Conservation (phyloP, 2,113 vertebrate genomes). For the Illadopsis cleaveri region DNA sequence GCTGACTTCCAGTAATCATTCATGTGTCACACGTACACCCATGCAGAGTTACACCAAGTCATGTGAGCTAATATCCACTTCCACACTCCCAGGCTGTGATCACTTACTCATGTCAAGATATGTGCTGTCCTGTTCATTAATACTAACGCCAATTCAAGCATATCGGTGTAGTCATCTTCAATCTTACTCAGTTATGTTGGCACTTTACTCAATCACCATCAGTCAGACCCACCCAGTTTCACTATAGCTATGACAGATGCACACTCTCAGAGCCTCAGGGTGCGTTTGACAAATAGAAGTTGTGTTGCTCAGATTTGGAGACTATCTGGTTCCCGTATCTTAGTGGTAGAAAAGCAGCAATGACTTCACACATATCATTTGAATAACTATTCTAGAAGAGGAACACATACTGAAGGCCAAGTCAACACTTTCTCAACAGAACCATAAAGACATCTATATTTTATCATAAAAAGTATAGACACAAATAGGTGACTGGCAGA, state of each 20-base stretch:
- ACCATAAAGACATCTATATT: background rate
- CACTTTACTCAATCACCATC: slow-evolving; percentile 44
- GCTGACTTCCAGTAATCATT: slow-evolving; percentile 30
- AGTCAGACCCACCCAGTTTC: slow-evolving; percentile 42
- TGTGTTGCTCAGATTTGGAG: background rate
- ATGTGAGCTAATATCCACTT: slow-evolving; percentile 29
- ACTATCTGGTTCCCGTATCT: background rate
- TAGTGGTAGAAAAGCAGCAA: background rate
- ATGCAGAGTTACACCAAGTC: background rate
- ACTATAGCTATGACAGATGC: background rate
- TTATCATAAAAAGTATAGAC: background rate
- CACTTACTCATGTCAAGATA: slow-evolving; percentile 59
- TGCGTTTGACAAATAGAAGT: background rate
- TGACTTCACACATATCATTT: background rate
- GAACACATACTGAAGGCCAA: background rate
- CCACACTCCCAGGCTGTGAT: slow-evolving; percentile 6
- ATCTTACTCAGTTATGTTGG: slow-evolving; percentile 55
- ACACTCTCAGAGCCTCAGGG: background rate
- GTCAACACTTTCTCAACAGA: background rate
- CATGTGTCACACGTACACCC: background rate
- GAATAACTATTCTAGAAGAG: background rate
- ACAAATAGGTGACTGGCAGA: background rate
- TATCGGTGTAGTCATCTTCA: slow-evolving; percentile 17
- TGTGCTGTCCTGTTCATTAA: slow-evolving; percentile 58
- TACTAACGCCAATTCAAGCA: slow-evolving; percentile 56